Conservation (phyloP, 2,113 vertebrate species). For the Ctenodactylus gundi region DNA sequence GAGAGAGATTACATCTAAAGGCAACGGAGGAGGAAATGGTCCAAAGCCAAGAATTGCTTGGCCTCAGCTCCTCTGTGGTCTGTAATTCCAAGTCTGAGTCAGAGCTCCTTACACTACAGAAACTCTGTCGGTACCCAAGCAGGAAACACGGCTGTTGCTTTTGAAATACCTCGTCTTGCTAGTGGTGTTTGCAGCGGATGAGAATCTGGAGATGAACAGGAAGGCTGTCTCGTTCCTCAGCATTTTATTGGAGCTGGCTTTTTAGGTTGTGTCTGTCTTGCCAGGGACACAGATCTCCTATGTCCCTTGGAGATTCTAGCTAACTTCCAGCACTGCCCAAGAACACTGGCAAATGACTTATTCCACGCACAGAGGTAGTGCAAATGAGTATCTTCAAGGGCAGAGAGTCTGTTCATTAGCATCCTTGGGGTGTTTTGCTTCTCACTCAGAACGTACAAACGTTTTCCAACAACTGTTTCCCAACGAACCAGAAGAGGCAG, state of each 20-base stretch:
- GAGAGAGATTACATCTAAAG: background rate
- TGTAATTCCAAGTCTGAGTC: background rate
- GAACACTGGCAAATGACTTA: background rate
- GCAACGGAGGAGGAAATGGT: background rate
- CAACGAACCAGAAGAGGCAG: background rate
- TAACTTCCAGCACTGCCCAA: background rate
- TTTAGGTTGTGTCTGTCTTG: conserved; percentile 13
- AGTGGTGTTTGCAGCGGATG: background rate
- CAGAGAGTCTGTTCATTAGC: background rate
- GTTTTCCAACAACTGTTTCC: background rate
- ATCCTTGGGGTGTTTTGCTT: background rate
- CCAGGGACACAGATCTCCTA: conserved; percentile 15
- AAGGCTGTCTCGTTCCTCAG: background rate
- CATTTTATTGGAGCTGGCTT: conserved; percentile 11
- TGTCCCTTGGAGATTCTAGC: background rate
- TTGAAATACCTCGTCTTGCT: background rate
- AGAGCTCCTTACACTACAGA: background rate
- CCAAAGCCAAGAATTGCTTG: background rate
- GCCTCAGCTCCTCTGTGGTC: background rate
- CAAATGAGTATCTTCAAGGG: background rate
- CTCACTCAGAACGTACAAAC: background rate
- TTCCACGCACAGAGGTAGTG: background rate
- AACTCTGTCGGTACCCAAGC: background rate
- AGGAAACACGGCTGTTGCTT: background rate
- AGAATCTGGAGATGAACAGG: background rate